Percentiles rank a stretch among this genome's conserved stretches.
These are phyloP conservation scores for Philaenus spumarius DNA, from an alignment of 1,140 invertebrate species.

Conservation along the genomic window DNA sequence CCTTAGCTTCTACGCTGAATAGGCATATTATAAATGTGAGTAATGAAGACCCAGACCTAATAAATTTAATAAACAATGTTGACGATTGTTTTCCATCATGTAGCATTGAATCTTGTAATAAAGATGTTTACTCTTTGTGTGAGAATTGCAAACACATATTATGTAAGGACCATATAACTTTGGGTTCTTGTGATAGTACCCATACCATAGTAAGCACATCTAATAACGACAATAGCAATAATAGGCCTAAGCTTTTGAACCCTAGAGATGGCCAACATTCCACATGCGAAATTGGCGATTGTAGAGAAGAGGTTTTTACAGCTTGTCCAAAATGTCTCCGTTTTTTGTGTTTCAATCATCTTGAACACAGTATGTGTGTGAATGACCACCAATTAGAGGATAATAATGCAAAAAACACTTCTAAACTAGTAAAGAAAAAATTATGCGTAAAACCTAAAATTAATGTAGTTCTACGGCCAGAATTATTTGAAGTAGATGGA, in stretches of 20 bases:
- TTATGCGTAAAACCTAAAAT: neutral
- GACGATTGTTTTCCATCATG: slow-evolving; percentile 6
- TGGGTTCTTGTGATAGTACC: neutral
- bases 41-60: too few relatives aligned
- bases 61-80: too few relatives aligned
- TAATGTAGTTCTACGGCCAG: neutral
- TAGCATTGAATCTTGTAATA: neutral
- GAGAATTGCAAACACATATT: neutral
- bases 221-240: neutral
- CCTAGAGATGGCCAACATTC: too few relatives aligned
- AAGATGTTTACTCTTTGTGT: neutral
- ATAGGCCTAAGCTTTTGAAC: too few relatives aligned
- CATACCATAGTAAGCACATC: neutral
- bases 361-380: neutral
- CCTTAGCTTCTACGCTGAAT: too few relatives aligned
- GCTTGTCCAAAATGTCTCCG: neutral
- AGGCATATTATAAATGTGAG: too few relatives aligned
- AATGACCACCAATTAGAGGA: neutral
- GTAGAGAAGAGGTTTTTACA: neutral
- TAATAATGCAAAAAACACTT: neutral
- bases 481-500: too few relatives aligned
- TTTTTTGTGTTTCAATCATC: too few relatives aligned
- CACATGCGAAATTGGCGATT: too few relatives aligned
- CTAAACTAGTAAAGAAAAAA: neutral
- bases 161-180: neutral